These are phyloP conservation scores for Autographa gamma DNA, from an alignment of 2,888 invertebrate genomes.

Conservation along the genomic window DNA sequence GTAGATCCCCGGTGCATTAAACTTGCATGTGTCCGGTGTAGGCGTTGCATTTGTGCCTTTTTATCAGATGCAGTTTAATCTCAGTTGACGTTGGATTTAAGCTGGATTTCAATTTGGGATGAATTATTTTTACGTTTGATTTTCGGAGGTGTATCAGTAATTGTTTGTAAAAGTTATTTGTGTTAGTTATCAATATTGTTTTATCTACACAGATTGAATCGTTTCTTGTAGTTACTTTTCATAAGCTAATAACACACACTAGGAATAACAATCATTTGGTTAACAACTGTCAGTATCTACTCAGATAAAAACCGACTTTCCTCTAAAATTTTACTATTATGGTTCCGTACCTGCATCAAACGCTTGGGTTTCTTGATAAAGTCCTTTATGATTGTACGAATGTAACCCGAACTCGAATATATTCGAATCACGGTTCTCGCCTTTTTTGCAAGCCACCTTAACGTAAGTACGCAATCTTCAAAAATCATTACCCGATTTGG, in stretches of 20 bases:
- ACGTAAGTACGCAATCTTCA: conserved; percentile 42
- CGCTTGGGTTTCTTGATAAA: conserved; percentile 24
- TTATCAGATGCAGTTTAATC: conserved; percentile 33
- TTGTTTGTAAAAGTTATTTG: no score
- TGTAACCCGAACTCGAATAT: conserved; percentile 37
- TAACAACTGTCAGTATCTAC: background rate
- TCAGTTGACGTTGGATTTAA: background rate
- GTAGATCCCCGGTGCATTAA: conserved; percentile 40
- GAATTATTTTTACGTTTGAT: no score
- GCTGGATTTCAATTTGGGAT: no score
- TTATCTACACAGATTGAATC: no score
- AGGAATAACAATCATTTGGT: no score
- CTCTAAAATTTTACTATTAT: background rate
- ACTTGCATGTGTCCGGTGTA: conserved; percentile 42
- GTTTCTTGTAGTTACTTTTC: no score
- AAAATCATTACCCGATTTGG: conserved; percentile 53
- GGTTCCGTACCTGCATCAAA: background rate
- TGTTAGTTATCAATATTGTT: no score
- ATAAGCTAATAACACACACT: no score
- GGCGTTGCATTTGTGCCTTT: conserved; percentile 29
- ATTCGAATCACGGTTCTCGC: conserved; percentile 49
- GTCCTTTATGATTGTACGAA: conserved; percentile 25
- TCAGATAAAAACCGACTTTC: conserved; percentile 1
- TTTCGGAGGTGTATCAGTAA: no score
- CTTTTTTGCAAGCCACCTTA: conserved; percentile 30